phyloP scores from a whole-genome alignment of 2,113 vertebrate species.

The Cyrtonyx montezumae region DNA sequence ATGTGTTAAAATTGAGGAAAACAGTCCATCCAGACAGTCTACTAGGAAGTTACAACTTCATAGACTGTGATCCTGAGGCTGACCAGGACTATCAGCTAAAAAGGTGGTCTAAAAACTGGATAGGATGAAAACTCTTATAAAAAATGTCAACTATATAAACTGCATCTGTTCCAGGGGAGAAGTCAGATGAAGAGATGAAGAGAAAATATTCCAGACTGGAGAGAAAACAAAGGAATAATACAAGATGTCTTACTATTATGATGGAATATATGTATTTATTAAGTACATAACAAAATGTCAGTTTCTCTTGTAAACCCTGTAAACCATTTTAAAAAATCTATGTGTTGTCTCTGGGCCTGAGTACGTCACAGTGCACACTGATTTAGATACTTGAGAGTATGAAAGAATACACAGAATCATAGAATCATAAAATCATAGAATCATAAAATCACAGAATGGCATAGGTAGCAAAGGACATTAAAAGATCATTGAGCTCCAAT shows the following conservation, averaged over 20 bases:
- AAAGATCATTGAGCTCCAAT: too few species aligned
- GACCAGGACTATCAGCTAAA: background rate
- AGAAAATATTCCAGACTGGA: background rate
- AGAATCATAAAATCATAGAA: too few species aligned
- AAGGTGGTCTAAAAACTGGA: background rate
- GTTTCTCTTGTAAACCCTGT: background rate
- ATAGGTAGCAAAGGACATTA: too few species aligned
- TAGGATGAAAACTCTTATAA: background rate
- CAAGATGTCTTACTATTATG: background rate
- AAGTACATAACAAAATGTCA: background rate
- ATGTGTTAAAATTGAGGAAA: background rate
- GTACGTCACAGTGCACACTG: background rate
- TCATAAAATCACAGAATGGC: too few species aligned
- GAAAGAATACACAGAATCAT: background rate
- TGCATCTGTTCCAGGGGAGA: background rate
- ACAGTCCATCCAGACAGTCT: background rate
- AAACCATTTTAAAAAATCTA: background rate
- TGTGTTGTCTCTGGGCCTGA: background rate
- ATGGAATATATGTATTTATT: background rate
- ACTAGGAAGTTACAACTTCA: background rate
- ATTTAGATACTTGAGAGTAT: background rate
- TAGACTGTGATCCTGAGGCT: background rate
- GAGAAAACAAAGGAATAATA: background rate
- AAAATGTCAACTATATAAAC: background rate
- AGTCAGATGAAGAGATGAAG: background rate